phyloP scores from a whole-genome alignment of 2,113 vertebrate species.

The Turnix velox region DNA sequence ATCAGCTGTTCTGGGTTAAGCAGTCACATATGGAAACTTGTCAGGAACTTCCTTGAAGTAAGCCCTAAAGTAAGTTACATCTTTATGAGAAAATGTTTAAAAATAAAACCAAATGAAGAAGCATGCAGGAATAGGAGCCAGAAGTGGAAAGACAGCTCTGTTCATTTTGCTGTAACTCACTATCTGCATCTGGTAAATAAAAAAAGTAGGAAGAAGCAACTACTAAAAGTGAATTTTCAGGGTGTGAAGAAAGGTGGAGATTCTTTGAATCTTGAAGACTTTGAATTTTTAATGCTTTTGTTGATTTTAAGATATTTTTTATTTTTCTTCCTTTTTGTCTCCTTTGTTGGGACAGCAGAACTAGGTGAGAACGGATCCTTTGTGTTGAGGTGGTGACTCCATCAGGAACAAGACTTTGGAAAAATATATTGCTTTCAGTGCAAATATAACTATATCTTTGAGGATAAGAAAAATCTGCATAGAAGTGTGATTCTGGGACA shows the following conservation, averaged over 20 bases:
- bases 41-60: constrained; percentile 41
- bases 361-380: not conserved
- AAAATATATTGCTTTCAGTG: not conserved
- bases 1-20: constrained; percentile 51
- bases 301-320: not conserved
- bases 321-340: too few relatives aligned
- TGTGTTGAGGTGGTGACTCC: not conserved
- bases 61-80: constrained; percentile 60
- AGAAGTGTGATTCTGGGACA: not conserved
- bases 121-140: not conserved
- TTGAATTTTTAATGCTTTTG: too few relatives aligned
- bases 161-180: not conserved
- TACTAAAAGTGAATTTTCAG: not conserved
- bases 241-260: not conserved
- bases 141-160: not conserved
- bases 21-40: not conserved
- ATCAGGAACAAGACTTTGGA: not conserved
- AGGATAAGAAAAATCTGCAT: not conserved
- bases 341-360: not conserved
- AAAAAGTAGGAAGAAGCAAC: not conserved
- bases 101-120: constrained; percentile 53
- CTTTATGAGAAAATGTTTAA: constrained; percentile 25
- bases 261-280: not conserved
- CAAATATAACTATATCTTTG: not conserved
- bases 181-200: not conserved